A percentile compares a stretch with the other conserved stretches of the same genome.
These are phyloP conservation scores for Cyprinodon diabolis DNA, from an alignment of 2,797 vertebrate species.

Conservation along the genomic window DNA sequence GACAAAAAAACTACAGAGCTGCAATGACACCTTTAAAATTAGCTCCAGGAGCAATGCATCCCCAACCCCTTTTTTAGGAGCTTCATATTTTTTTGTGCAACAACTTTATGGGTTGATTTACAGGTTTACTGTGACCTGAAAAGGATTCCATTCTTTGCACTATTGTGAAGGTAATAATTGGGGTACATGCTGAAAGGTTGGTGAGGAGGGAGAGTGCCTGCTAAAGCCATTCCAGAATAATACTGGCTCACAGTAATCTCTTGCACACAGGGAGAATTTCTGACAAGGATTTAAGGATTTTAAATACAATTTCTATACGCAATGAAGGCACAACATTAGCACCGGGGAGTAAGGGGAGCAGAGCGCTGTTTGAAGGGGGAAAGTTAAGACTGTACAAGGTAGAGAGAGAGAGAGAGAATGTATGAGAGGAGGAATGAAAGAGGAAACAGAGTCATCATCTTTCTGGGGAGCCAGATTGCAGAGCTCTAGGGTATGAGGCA, in stretches of 20 bases:
- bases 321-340: slow-evolving; percentile 59
- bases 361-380: slow-evolving; percentile 20
- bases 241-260: slow-evolving; percentile 72
- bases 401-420: slow-evolving; percentile 1
- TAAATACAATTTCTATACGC: slow-evolving; percentile 72
- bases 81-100: slow-evolving; percentile 29
- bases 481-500: slow-evolving; percentile 59
- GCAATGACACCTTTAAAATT: slow-evolving; percentile 23
- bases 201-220: slow-evolving; percentile 60
- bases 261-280: slow-evolving; percentile 69
- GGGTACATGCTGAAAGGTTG: slow-evolving; percentile 62
- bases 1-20: slow-evolving; percentile 25
- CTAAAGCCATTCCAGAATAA: slow-evolving; percentile 74
- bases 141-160: slow-evolving; percentile 43
- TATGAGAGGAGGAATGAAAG: slow-evolving; percentile 12
- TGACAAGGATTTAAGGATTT: slow-evolving; percentile 78
- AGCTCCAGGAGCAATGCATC: slow-evolving; percentile 20
- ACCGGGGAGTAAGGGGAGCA: slow-evolving; percentile 23
- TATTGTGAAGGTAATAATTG: slow-evolving; percentile 71
- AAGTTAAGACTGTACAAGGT: slow-evolving; percentile 27
- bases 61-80: slow-evolving; percentile 11
- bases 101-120: slow-evolving; percentile 53
- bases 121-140: slow-evolving; percentile 56
- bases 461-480: slow-evolving; percentile 64
- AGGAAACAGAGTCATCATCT: slow-evolving; percentile 61